Conservation (phyloP, 2,888 invertebrate genomes). For the Macrostomum cliftonense region DNA sequence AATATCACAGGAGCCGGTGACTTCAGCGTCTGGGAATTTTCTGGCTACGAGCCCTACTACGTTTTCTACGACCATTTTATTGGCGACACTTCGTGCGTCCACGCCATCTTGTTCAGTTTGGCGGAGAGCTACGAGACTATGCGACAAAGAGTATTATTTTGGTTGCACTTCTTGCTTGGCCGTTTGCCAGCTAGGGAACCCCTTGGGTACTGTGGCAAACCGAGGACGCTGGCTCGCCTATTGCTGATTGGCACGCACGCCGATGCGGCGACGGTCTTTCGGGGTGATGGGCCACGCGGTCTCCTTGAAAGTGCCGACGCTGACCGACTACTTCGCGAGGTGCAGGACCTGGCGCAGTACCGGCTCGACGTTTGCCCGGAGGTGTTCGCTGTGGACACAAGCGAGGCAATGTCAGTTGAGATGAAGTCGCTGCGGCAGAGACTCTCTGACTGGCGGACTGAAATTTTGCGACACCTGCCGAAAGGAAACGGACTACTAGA, state of each 20-base stretch:
- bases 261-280: constrained; percentile 25
- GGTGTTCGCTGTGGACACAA: constrained; percentile 47
- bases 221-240: constrained; percentile 42
- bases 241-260: constrained; percentile 49
- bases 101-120: constrained; percentile 48
- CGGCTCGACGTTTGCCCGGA: constrained; percentile 45
- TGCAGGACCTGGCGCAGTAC: constrained; percentile 40
- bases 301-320: constrained; percentile 45
- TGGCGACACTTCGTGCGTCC: constrained; percentile 42
- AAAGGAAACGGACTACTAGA: constrained; percentile 47
- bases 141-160: constrained; percentile 47
- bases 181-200: constrained; percentile 39
- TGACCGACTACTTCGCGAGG: constrained; percentile 15
- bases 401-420: constrained; percentile 46
- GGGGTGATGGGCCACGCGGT: constrained; percentile 40
- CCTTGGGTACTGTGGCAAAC: constrained; percentile 41
- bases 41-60: constrained; percentile 49
- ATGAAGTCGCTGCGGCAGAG: constrained; percentile 46
- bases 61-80: constrained; percentile 51
- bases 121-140: constrained; percentile 47
- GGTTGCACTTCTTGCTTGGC: constrained; percentile 51
- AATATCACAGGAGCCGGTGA: constrained; percentile 43
- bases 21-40: constrained; percentile 50
- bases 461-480: constrained; percentile 41
- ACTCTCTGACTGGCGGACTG: constrained; percentile 41